Percentiles rank a stretch among this genome's conserved stretches.
phyloP scores from a whole-genome alignment of 2,113 vertebrate species.

The Cervus canadensis region DNA sequence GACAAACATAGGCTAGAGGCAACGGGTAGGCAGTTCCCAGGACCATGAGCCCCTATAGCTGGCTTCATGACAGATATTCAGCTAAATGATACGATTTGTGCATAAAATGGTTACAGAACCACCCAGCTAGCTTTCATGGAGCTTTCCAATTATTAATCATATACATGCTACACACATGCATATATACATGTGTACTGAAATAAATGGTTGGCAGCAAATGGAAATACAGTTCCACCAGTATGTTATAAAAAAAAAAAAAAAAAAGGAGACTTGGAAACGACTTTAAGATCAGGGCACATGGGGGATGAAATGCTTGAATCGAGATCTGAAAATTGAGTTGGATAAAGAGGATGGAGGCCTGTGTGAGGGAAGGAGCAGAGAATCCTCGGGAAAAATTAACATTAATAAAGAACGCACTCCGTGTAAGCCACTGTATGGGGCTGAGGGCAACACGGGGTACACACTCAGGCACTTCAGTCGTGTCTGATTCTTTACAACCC shows the following conservation, averaged over 20 bases:
- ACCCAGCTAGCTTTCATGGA: background rate
- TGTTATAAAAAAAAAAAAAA: background rate
- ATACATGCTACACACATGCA: background rate
- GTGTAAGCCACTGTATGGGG: background rate
- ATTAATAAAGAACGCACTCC: background rate
- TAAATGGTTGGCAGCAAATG: background rate
- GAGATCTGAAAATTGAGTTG: background rate
- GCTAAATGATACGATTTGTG: background rate
- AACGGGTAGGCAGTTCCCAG: accelerated
- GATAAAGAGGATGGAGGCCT: background rate
- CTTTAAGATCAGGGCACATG: background rate
- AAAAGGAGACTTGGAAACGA: background rate
- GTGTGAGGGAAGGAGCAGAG: background rate
- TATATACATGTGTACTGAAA: background rate
- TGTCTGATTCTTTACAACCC: background rate
- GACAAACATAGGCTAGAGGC: background rate
- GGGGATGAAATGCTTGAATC: background rate
- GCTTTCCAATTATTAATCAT: background rate
- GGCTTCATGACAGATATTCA: background rate
- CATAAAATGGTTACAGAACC: background rate
- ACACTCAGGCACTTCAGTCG: accelerated
- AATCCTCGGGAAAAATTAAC: background rate
- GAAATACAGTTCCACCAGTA: no score
- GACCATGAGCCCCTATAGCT: background rate
- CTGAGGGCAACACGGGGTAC: background rate